Conservation (phyloP, 2,797 vertebrate genomes). For the Rhinophrynus dorsalis region DNA sequence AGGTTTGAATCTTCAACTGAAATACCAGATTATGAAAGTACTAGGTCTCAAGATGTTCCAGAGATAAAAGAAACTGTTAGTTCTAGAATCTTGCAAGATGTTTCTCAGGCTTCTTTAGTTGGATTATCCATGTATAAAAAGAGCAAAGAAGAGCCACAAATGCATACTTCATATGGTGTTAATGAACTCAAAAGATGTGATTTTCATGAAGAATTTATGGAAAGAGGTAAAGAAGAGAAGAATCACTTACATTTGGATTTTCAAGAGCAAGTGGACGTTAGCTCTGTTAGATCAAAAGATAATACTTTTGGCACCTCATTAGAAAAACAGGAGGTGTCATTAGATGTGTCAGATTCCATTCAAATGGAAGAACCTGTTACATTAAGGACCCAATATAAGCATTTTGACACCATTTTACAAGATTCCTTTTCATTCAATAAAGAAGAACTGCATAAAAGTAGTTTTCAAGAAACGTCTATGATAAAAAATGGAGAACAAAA, state of each 20-base stretch:
- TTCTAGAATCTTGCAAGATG: background rate
- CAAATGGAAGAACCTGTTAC: no score
- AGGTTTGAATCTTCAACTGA: conserved; percentile 66
- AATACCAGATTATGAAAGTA: conserved; percentile 34
- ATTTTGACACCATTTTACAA: no score
- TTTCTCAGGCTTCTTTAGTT: background rate
- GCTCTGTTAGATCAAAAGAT: no score
- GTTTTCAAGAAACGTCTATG: no score
- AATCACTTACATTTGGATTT: background rate
- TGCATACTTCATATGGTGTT: background rate
- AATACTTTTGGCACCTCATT: no score
- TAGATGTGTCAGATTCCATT: no score
- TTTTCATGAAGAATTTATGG: background rate
- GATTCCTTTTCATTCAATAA: no score
- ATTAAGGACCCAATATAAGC: no score
- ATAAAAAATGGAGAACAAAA: no score
- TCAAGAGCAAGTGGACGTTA: background rate
- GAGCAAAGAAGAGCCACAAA: background rate
- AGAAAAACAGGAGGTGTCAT: no score
- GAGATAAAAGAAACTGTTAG: background rate
- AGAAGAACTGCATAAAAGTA: no score
- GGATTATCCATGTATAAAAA: background rate
- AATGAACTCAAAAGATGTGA: background rate
- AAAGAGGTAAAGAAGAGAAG: background rate
- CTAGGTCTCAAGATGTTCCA: background rate